A percentile compares a stretch with the other conserved stretches of the same genome.
Evolutionary conservation across 2,888 invertebrate species (phyloP).

Genomic region (Dasysyrphus tricinctus): DNA sequence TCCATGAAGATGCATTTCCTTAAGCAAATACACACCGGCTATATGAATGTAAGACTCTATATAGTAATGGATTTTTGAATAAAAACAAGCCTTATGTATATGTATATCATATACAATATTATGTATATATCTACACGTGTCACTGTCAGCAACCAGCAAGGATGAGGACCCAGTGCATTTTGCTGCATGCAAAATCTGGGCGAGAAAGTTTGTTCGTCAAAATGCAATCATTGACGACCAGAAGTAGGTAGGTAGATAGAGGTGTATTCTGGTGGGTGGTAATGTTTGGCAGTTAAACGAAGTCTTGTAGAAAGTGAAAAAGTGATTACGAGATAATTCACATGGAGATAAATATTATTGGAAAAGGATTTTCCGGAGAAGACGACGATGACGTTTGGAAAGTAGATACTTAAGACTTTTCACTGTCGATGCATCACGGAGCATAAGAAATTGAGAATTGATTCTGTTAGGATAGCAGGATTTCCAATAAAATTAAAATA

Average conservation of each 20-base stretch:
- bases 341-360: slow-evolving; percentile 58
- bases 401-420: slow-evolving; percentile 23
- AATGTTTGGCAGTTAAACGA: slow-evolving; percentile 33
- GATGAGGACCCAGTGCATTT: slow-evolving; percentile 28
- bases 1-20: slow-evolving; percentile 41
- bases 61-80: slow-evolving; percentile 57
- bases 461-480: not conserved
- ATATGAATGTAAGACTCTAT: slow-evolving; percentile 33
- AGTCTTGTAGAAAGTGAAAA: slow-evolving; percentile 32
- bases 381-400: slow-evolving; percentile 7
- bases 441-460: slow-evolving; percentile 5
- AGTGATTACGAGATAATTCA: slow-evolving; percentile 41
- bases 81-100: not conserved
- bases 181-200: slow-evolving; percentile 44
- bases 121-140: slow-evolving; percentile 12
- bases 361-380: slow-evolving; percentile 30
- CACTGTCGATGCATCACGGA: not conserved
- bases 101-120: too few relatives aligned
- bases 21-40: slow-evolving; percentile 47
- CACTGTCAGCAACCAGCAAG: not conserved
- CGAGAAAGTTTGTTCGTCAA: slow-evolving; percentile 39
- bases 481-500: not conserved
- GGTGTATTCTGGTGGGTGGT: slow-evolving; percentile 1
- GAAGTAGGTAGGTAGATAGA: not conserved
- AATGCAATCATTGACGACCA: slow-evolving; percentile 35